Evolutionary conservation across 2,888 invertebrate genomes (phyloP).

Genomic region (Oxycera nigricornis): DNA sequence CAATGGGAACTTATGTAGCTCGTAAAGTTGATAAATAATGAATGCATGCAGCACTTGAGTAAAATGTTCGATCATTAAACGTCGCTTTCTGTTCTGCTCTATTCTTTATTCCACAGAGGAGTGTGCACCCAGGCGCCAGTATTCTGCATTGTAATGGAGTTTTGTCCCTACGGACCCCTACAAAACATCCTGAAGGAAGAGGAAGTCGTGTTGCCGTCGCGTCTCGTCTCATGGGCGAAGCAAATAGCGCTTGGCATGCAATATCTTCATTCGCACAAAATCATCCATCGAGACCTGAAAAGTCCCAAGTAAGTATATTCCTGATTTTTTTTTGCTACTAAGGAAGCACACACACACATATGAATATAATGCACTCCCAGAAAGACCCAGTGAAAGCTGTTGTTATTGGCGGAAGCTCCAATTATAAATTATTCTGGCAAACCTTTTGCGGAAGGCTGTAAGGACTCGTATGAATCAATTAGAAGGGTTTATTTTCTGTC

Average conservation of each 20-base stretch:
- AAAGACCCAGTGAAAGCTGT: not conserved
- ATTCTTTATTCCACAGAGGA: conserved; percentile 68
- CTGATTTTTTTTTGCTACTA: not conserved
- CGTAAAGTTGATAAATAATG: conserved; percentile 26
- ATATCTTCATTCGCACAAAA: conserved; percentile 94
- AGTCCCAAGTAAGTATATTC: conserved; percentile 89
- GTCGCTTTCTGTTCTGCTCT: conserved; percentile 45
- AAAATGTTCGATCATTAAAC: conserved; percentile 27
- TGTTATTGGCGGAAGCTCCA: conserved; percentile 14
- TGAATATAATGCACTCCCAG: too few relatives aligned
- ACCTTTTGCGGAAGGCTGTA: not conserved
- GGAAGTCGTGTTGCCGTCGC: conserved; percentile 81
- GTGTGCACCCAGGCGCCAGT: conserved; percentile 92
- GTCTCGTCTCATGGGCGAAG: conserved; percentile 90
- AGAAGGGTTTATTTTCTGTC: not conserved
- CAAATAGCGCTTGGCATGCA: conserved; percentile 97
- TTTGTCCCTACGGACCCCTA: conserved; percentile 92
- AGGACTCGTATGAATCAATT: conserved; percentile 22
- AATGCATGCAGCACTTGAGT: not conserved
- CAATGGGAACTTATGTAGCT: not conserved
- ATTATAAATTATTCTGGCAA: not conserved
- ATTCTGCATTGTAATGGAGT: conserved; percentile 98
- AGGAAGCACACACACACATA: too few relatives aligned
- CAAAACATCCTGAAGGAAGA: conserved; percentile 89
- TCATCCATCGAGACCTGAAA: conserved; percentile 97